These are phyloP conservation scores for Myopa tessellatipennis DNA, from an alignment of 2,888 invertebrate species.

Conservation along the genomic window DNA sequence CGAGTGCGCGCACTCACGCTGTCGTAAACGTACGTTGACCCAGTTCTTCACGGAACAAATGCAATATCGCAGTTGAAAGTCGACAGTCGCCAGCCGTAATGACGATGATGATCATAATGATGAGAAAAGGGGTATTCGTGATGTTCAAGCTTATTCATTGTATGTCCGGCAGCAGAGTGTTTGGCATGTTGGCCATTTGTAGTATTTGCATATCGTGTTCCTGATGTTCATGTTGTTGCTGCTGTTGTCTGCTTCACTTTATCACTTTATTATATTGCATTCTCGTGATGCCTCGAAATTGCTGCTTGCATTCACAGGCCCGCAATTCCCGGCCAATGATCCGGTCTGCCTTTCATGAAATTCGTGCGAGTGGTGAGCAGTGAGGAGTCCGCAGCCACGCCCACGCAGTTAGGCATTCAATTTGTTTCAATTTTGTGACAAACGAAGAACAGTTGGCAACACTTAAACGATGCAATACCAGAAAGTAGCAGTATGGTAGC, in stretches of 20 bases:
- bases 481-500: background rate
- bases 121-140: background rate
- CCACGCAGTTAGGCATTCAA: background rate
- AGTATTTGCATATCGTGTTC: background rate
- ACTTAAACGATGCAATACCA: background rate
- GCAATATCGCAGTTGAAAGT: conserved; percentile 16
- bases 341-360: background rate
- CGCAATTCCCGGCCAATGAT: background rate
- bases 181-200: background rate
- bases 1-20: conserved; percentile 18
- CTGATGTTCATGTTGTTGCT: background rate
- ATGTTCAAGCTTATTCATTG: background rate
- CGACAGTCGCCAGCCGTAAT: conserved; percentile 2
- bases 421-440: background rate
- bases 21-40: conserved; percentile 32
- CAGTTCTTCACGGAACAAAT: conserved; percentile 26
- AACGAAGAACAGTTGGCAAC: background rate
- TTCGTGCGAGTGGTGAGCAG: too few species aligned
- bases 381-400: too few species aligned
- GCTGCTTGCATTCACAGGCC: background rate
- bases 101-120: background rate
- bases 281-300: background rate
- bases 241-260: background rate
- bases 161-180: background rate
- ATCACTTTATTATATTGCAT: background rate